phyloP scores from a whole-genome alignment of 2,888 invertebrate species.

The Shargacucullia verbasci region DNA sequence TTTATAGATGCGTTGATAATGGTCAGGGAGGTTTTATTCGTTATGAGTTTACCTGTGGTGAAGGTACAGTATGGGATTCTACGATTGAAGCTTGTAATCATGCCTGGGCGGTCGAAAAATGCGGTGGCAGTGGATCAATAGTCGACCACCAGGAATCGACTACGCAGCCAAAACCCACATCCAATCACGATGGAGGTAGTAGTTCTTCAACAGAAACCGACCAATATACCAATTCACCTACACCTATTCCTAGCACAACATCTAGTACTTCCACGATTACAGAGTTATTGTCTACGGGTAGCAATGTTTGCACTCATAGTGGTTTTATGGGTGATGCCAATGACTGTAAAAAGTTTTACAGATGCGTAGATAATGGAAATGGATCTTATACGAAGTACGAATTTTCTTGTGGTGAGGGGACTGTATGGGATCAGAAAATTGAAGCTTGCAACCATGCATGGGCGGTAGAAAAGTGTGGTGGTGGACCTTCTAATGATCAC shows the following conservation, averaged over 20 bases:
- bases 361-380: slow-evolving; percentile 89
- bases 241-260: slow-evolving; percentile 12
- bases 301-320: slow-evolving; percentile 66
- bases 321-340: slow-evolving; percentile 89
- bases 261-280: slow-evolving; percentile 17
- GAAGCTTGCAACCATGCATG: slow-evolving; percentile 89
- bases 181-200: not conserved
- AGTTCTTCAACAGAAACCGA: slow-evolving; percentile 23
- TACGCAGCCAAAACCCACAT: slow-evolving; percentile 21
- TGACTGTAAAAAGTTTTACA: slow-evolving; percentile 91
- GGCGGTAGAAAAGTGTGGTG: slow-evolving; percentile 70
- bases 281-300: slow-evolving; percentile 15
- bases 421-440: slow-evolving; percentile 89
- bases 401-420: slow-evolving; percentile 89
- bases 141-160: slow-evolving; percentile 22
- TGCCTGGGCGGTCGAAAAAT: slow-evolving; percentile 82
- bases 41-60: slow-evolving; percentile 89
- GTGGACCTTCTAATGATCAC: slow-evolving; percentile 35
- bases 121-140: slow-evolving; percentile 44
- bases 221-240: slow-evolving; percentile 10
- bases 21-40: slow-evolving; percentile 79
- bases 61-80: slow-evolving; percentile 90
- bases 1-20: slow-evolving; percentile 90
- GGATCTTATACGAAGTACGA: slow-evolving; percentile 85
- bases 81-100: slow-evolving; percentile 89